Base-by-base conservation (phyloP, 2,113 vertebrate species). In the Festucalex cinctus region DNA sequence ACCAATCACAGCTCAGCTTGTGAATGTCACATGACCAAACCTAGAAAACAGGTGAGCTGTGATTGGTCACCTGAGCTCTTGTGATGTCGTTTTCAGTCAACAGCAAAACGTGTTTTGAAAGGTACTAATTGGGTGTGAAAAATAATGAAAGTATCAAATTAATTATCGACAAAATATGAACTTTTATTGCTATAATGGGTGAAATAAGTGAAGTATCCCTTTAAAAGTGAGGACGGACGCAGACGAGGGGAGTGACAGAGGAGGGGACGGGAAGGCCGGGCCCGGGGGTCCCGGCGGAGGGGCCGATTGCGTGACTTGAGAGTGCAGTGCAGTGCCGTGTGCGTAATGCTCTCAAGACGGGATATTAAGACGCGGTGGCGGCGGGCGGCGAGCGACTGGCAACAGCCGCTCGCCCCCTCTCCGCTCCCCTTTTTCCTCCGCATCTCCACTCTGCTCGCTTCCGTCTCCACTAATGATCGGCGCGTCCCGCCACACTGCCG, bases 311-410 rank as follows among this genome's bases (percentile, higher is more conserved):
- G 87, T 92, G 91, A 90, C 91, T n/a, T 89, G 88, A 83, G 83
- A 82, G 85, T 65, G 88, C 86, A 90, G 91, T 89, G 87, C 89
- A 90, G 69, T 78, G 82, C 86, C 65, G 83, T 90, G 88, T 89
- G 84, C 82, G 81, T 90, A 91, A 91, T 90, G 87, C 88, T 91
- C 88, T 92, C 90, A 90, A 89, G 88, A 89, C 78, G 62, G 60
- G 86, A 90, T 89, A 88, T 90, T 88, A 90, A 89, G 83, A 85
- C 62, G 65, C 66, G 62, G 78, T 77, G 82, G 66, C 76, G 28
- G 28, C 28, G 28, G 28, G 28, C 28, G 28, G 28, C 28, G 28
- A 4, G 28, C 73, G 68, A 77, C 85, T 85, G 83, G 59, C 74
- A 75, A n/a, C 82, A 83, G 81, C 77, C 80, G 69, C 70, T 76